Evolutionary conservation across 2,113 vertebrate species (phyloP), one percentile per base, ranked within the genome.

Genomic region (Noturus placidus): DNA sequence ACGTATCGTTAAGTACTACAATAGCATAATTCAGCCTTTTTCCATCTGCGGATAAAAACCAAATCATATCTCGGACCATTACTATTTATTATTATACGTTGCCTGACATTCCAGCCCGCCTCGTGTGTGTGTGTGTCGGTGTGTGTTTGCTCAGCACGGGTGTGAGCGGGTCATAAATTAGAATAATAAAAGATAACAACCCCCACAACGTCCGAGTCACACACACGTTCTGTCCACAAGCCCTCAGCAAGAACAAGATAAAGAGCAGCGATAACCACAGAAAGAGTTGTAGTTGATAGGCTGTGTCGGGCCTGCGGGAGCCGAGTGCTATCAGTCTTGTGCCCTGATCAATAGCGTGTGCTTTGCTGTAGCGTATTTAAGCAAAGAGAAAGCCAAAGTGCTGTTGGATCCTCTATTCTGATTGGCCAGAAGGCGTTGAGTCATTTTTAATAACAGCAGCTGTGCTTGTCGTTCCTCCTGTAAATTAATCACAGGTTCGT

Each of bases 121-220:
- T 92, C 86, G 90, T 87, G 88, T 84, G n/a, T 70, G 46, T 57
- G n/a, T 93, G n/a, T 33, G n/a, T 57, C 20, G 19, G 83, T 92
- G 91, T 93, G 84, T 92, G 89, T 93, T 93, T 92, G 90, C 92
- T 92, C 88, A 89, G 81, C 86, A 74, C 84, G 89, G 93, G 91
- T 85, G 92, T 92, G 88, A 88, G 67, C 35, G 72, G 15, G 50
- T 74, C 87, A 91, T 91, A 89, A 91, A 92, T 59, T 82, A 77
- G 57, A 83, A 63, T 50, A 83, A 91, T 81, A 42, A 86, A 86
- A 90, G 89, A 88, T 84, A 87, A 84, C 59, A 88, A 84, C 46
- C 86, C 79, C 84, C 88, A 27, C 59, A 70, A 19, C 52, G 10
- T 74, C 79, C 63, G 70, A 83, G 83, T 89, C 72, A 84, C 35